Conservation (phyloP, 1,140 invertebrate species). For the Bacillus rossius region DNA sequence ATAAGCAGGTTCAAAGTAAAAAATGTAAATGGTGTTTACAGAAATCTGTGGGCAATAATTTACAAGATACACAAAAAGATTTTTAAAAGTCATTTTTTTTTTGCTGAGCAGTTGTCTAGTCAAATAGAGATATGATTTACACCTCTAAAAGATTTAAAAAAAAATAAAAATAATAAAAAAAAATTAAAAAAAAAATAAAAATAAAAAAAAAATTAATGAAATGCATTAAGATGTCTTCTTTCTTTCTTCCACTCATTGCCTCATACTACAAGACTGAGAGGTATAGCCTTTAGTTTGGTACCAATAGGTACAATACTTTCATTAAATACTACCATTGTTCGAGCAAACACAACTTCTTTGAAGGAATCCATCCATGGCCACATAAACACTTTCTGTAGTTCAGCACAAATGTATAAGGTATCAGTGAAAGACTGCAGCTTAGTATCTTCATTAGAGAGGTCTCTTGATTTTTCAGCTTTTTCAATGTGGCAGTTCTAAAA, state of each 20-base stretch:
- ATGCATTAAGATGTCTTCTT: constrained; percentile 23
- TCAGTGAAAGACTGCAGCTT: background rate
- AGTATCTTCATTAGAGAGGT: background rate
- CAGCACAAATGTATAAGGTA: constrained; percentile 1
- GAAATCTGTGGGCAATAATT: background rate
- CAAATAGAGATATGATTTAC: no score
- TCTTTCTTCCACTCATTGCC: constrained; percentile 18
- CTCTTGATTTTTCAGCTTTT: background rate
- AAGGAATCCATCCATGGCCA: constrained; percentile 17
- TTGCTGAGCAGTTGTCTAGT: no score
- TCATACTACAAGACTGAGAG: constrained; percentile 20
- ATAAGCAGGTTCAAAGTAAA: constrained; percentile 10
- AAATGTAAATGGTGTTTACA: background rate
- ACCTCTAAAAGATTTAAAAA: no score
- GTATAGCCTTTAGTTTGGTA: background rate
- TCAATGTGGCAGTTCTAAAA: constrained; percentile 4
- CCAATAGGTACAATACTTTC: constrained; percentile 19
- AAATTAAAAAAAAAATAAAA: background rate
- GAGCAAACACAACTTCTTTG: constrained; percentile 21
- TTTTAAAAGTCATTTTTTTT: constrained; percentile 5
- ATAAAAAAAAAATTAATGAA: constrained; percentile 18
- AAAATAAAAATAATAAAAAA: no score
- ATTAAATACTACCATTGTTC: constrained; percentile 19
- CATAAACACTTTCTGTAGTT: constrained; percentile 17
- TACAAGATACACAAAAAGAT: background rate